phyloP scores from a whole-genome alignment of 2,888 invertebrate species.

The Argynnis bischoffii region DNA sequence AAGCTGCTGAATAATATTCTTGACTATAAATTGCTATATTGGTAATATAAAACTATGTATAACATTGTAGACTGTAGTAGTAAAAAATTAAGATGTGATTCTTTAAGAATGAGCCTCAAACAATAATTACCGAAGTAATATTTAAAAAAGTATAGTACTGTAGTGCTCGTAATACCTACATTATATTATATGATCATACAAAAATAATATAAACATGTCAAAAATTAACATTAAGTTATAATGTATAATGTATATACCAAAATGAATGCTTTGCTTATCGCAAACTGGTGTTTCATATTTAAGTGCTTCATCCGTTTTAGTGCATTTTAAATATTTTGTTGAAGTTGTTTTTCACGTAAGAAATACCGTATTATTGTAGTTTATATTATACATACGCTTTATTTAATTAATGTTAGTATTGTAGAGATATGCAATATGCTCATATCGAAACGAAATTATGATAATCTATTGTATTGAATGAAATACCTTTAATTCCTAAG shows the following conservation, averaged over 20 bases:
- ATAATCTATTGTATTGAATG: background rate
- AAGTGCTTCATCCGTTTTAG: slow-evolving; percentile 8
- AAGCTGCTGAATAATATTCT: no score
- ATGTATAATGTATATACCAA: background rate
- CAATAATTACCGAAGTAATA: no score
- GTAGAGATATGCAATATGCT: slow-evolving; percentile 1
- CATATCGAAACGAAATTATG: background rate
- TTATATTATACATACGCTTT: background rate
- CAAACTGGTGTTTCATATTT: background rate
- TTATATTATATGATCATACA: no score
- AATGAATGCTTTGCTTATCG: background rate
- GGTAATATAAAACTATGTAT: no score
- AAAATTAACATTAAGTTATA: background rate
- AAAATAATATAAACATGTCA: no score
- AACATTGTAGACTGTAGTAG: no score
- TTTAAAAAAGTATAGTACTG: no score
- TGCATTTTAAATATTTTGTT: slow-evolving; percentile 7
- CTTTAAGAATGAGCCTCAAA: no score
- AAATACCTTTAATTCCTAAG: background rate
- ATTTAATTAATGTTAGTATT: background rate
- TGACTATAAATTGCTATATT: no score
- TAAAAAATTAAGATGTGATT: no score
- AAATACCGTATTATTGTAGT: background rate
- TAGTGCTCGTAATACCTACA: no score
- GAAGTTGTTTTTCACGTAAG: slow-evolving; percentile 1